phyloP scores from a whole-genome alignment of 2,113 vertebrate species.

The Seriola quinqueradiata region DNA sequence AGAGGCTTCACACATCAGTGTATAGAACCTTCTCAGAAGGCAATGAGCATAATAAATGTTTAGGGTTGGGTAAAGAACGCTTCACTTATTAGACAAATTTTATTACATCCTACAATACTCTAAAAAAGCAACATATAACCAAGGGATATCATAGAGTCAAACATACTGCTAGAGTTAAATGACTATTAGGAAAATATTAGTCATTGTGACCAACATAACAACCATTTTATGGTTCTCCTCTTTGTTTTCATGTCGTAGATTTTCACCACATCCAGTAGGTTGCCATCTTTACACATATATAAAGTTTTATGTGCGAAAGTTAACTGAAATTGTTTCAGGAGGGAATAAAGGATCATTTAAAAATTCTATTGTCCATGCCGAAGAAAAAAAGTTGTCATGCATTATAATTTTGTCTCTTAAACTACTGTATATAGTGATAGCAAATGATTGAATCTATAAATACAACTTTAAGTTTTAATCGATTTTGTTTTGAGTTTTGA shows the following conservation, averaged over 20 bases:
- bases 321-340: conserved; percentile 13
- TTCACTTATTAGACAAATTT: conserved; percentile 55
- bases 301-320: conserved; percentile 32
- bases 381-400: conserved; percentile 50
- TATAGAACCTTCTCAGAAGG: conserved; percentile 81
- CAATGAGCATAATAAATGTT: conserved; percentile 65
- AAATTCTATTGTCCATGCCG: conserved; percentile 44
- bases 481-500: conserved; percentile 25
- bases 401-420: conserved; percentile 45
- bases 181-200: conserved; percentile 62
- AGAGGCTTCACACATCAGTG: conserved; percentile 68
- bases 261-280: conserved; percentile 13
- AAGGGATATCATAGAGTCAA: conserved; percentile 52
- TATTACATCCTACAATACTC: conserved; percentile 50
- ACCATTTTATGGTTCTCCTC: conserved; percentile 69
- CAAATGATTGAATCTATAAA: conserved; percentile 22
- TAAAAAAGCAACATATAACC: conserved; percentile 52
- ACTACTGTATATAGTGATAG: conserved; percentile 33
- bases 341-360: conserved; percentile 33
- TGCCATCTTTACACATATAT: conserved; percentile 8
- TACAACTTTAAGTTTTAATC: conserved; percentile 6
- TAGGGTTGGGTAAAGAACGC: conserved; percentile 53
- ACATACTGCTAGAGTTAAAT: conserved; percentile 39
- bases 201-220: conserved; percentile 72
- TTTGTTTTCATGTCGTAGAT: conserved; percentile 25